Evolutionary conservation across 2,113 vertebrate species (phyloP).

Genomic region (rat (Rattus norvegicus)): DNA sequence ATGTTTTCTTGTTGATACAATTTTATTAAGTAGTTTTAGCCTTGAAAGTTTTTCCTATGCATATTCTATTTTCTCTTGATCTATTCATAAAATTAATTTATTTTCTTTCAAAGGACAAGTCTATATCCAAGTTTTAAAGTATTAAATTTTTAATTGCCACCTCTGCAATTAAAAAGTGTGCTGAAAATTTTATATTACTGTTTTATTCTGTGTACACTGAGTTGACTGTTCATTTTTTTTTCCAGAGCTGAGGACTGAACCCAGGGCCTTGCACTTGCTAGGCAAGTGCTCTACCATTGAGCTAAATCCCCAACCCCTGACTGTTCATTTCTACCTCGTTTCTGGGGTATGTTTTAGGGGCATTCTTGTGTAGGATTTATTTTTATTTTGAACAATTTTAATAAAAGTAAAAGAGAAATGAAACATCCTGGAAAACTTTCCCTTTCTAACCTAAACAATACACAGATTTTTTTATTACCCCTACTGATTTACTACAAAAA

Average conservation of each 20-base stretch:
- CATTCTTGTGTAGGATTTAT: neutral
- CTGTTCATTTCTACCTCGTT: neutral
- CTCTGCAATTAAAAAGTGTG: neutral
- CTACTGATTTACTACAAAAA: conserved; percentile 35
- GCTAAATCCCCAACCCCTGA: too few relatives aligned
- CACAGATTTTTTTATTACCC: neutral
- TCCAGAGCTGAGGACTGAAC: too few relatives aligned
- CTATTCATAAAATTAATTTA: neutral
- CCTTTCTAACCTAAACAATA: neutral
- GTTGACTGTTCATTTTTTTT: too few relatives aligned
- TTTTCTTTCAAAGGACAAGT: conserved; percentile 48
- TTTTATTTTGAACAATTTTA: conserved; percentile 48
- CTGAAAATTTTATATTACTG: neutral
- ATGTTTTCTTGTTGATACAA: conserved; percentile 13
- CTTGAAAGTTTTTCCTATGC: neutral
- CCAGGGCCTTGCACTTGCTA: too few relatives aligned
- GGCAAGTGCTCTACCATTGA: too few relatives aligned
- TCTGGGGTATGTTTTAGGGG: neutral
- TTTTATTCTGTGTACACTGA: neutral
- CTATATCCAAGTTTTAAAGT: conserved; percentile 30
- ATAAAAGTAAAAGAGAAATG: conserved; percentile 26
- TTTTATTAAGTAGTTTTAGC: conserved; percentile 10
- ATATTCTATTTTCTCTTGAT: conserved; percentile 5
- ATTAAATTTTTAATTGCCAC: neutral
- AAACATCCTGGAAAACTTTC: neutral